These are phyloP conservation scores for Gasterosteus aculeatus DNA, from an alignment of 2,113 vertebrate genomes.

Conservation along the genomic window DNA sequence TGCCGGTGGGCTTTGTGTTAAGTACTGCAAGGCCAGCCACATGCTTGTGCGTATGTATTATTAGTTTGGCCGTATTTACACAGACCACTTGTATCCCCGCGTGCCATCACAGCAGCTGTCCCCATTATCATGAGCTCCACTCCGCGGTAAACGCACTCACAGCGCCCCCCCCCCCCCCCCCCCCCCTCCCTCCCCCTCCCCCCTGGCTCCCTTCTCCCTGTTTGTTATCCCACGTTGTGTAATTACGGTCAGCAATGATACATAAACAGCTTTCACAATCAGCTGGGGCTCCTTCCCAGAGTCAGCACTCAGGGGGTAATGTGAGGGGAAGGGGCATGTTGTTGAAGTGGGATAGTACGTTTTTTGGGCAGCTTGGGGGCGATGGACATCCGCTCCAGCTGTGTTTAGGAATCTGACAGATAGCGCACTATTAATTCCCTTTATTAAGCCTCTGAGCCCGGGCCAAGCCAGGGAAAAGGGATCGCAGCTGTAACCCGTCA, in stretches of 20 bases:
- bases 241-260: slow-evolving; percentile 73
- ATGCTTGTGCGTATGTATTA: slow-evolving; percentile 50
- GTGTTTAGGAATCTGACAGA: slow-evolving; percentile 87
- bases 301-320: slow-evolving; percentile 72
- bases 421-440: slow-evolving; percentile 85
- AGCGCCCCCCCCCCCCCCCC: slow-evolving; percentile 20
- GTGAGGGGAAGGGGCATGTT: slow-evolving; percentile 58
- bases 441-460: slow-evolving; percentile 83
- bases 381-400: slow-evolving; percentile 85
- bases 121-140: slow-evolving; percentile 37
- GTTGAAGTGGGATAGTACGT: slow-evolving; percentile 74
- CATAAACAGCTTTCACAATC: slow-evolving; percentile 84
- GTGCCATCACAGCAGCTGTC: slow-evolving; percentile 61
- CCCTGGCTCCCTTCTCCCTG: slow-evolving; percentile 42
- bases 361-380: slow-evolving; percentile 76
- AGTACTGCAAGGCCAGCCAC: slow-evolving; percentile 27
- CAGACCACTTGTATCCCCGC: slow-evolving; percentile 48
- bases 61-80: slow-evolving; percentile 59
- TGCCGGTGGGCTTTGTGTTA: slow-evolving; percentile 33
- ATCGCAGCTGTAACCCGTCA: slow-evolving; percentile 81
- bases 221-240: slow-evolving; percentile 79
- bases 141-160: slow-evolving; percentile 46
- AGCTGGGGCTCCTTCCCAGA: slow-evolving; percentile 76
- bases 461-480: slow-evolving; percentile 78
- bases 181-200: slow-evolving; percentile 9